Evolutionary conservation across 2,797 vertebrate genomes (phyloP), one percentile per base, ranked within the genome.

Genomic region (Arnoldichthys spilopterus): DNA sequence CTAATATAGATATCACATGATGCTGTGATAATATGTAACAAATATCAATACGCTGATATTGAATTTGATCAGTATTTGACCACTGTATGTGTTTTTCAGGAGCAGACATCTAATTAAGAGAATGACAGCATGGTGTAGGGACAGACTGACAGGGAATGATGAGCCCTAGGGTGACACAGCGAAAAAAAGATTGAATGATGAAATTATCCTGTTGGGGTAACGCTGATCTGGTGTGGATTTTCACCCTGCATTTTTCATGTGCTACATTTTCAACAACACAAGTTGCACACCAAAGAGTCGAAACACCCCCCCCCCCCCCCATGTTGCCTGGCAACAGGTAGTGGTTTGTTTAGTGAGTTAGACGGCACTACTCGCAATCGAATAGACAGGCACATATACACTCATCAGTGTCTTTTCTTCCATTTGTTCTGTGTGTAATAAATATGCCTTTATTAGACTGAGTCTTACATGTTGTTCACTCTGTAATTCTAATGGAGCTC

Each of bases 281-380:
- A 26, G 32, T 40, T 37, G 45, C 37, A 75, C 69, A 63, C 13
- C 61, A 56, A 69, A 79, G 49, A 80, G 58, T 76, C 24, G 47
- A 69, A n/a, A n/a, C n/a, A n/a, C n/a, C n/a, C n/a, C n/a, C n/a
- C n/a, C n/a, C n/a, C 72, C 69, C 79, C 62, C 58, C 47, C 61
- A 83, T 66, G 82, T 85, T 86, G 79, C 81, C 81, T 80, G 81
- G 83, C 77, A 86, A 84, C 85, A 76, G 76, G 68, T 80, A 81
- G 80, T 71, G 47, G 62, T 84, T 76, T 69, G 72, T 71, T 84
- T 77, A 37, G 77, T 72, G 61, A 59, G 58, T 75, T 20, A 76
- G 53, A 20, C 5, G 15, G 47, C 59, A 43, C 49, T 63, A 56
- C 68, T 72, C 30, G 1, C 45, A 51, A 45, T 61, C 22, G 6